A percentile compares a stretch with the other conserved stretches of the same genome.
Evolutionary conservation across 2,797 vertebrate genomes (phyloP).

Genomic region (Gobionotothen gibberifrons): DNA sequence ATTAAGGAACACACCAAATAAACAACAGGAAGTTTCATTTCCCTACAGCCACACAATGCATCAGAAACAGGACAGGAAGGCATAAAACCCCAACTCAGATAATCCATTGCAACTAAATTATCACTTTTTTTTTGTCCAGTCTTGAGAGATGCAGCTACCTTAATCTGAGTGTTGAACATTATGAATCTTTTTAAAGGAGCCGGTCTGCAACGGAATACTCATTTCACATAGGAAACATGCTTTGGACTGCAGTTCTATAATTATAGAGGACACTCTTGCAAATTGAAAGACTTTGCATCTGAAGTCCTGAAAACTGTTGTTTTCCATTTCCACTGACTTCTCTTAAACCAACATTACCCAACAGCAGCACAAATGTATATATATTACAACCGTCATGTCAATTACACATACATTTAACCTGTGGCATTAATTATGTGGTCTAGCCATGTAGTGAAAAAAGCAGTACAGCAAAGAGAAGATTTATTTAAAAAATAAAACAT

Average conservation of each 20-base stretch:
- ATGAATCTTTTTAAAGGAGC: conserved; percentile 49
- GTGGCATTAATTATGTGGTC: background rate
- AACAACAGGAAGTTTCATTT: conserved; percentile 72
- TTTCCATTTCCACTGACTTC: conserved; percentile 17
- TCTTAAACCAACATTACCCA: no score
- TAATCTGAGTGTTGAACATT: conserved; percentile 27
- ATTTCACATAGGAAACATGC: conserved; percentile 43
- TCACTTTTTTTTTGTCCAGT: conserved; percentile 16
- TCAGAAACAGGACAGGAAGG: conserved; percentile 43
- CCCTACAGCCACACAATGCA: conserved; percentile 41
- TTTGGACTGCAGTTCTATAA: conserved; percentile 59
- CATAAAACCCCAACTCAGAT: conserved; percentile 44
- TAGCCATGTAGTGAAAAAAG: background rate
- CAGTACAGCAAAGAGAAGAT: background rate
- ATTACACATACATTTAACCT: background rate
- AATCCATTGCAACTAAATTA: conserved; percentile 45
- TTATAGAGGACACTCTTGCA: conserved; percentile 54
- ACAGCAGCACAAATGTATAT: background rate
- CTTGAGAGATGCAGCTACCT: conserved; percentile 6
- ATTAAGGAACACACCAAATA: conserved; percentile 52
- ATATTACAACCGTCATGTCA: background rate
- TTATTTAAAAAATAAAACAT: background rate
- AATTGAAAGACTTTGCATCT: conserved; percentile 24
- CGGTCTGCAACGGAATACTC: conserved; percentile 35
- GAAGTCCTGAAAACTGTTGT: conserved; percentile 9